These are phyloP conservation scores for Copsychus sechellarum DNA, from an alignment of 2,113 vertebrate species.

Conservation along the genomic window DNA sequence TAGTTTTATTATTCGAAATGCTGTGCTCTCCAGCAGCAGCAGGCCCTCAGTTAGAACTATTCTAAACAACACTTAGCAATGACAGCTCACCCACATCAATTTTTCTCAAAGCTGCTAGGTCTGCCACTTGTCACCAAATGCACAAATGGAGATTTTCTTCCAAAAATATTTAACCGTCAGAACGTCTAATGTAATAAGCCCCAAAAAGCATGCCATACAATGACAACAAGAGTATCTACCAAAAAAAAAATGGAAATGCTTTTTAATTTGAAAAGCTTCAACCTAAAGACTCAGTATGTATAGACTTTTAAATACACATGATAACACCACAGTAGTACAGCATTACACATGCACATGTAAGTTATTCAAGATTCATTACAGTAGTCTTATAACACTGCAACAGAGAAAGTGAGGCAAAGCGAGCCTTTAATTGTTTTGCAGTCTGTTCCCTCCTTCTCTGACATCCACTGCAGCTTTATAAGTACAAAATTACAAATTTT, in stretches of 20 bases:
- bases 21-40: background rate
- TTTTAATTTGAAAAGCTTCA: background rate
- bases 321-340: background rate
- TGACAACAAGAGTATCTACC: background rate
- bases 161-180: background rate
- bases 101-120: background rate
- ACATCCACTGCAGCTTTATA: rapidly evolving
- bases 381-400: background rate
- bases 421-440: background rate
- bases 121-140: background rate
- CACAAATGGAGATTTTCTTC: background rate
- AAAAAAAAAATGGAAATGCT: background rate
- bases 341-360: background rate
- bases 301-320: background rate
- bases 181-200: background rate
- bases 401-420: background rate
- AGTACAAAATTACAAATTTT: background rate
- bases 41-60: background rate
- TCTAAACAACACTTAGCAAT: background rate
- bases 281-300: background rate
- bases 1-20: background rate
- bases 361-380: background rate
- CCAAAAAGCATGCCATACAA: background rate
- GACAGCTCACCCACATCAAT: background rate
- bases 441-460: background rate